Evolutionary conservation across 2,797 vertebrate genomes (phyloP), one percentile per base, ranked within the genome.

Genomic region (Threskiornis aethiopicus): DNA sequence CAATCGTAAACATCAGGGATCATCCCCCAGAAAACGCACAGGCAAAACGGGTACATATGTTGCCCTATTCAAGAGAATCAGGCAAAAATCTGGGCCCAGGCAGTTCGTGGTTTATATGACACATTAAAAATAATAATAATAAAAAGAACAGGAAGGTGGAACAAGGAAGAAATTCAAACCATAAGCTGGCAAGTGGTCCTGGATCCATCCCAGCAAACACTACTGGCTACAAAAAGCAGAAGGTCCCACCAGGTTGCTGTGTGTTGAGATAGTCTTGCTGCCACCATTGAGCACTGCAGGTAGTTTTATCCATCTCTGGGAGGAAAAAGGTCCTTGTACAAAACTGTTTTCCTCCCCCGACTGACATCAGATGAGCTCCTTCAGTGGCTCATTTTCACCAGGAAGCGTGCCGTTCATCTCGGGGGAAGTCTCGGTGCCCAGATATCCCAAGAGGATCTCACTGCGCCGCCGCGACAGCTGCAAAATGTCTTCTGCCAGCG

Each of bases 391-490:
- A 0, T 97, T 97, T 26, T 97, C 98, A 13, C 13, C 71, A 10
- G 98, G 98, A 37, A 99, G 94, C 4, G 70, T 93, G 16, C 99
- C 99, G 0, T 99, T 99, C 93, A 99, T 96, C 95, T 99, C 98
- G 1, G 97, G 87, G 41, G 98, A 92, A 24, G 86, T 94, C 6
- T 99, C 97, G 0, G 98, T 98, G 54, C 99, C 99, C 96, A 99
- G 97, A 69, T 99, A 99, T 4, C 99, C 99, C 33, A 99, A 91
- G 62, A 99, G 98, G 96, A 99, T 99, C 90, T 99, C 99, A 2
- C 99, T 99, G 81, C 99, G 99, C 65, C 99, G 98, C 96, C 99
- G 99, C 2, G 99, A 99, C 44, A 99, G 98, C 91, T 99, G 99
- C 84, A 99, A 90, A 96, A 99, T 98, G 98, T 99, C 99, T n/a